Evolutionary conservation across 2,888 invertebrate genomes (phyloP).

Genomic region (Daptonema setosum): DNA sequence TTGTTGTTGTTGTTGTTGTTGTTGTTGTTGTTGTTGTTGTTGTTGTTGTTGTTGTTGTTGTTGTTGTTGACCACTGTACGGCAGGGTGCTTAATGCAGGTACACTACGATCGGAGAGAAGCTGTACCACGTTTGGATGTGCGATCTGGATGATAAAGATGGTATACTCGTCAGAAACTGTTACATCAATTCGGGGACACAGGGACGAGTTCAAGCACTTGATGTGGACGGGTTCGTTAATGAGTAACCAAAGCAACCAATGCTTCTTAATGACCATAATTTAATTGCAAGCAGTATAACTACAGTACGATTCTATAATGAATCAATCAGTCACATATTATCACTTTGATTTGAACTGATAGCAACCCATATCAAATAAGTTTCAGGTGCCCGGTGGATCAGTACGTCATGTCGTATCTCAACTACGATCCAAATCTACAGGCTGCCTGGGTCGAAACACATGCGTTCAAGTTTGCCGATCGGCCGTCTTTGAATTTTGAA

Average conservation of each 20-base stretch:
- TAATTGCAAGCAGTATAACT: background rate
- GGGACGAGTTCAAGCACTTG: background rate
- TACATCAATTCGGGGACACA: background rate
- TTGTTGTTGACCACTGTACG: too few species aligned
- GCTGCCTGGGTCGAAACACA: background rate
- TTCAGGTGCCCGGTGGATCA: background rate
- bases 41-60: too few species aligned
- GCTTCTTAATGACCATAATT: background rate
- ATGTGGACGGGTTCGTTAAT: background rate
- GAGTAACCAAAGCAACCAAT: background rate
- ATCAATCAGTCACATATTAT: too few species aligned
- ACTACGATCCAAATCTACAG: background rate
- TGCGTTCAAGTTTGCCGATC: slow-evolving; percentile 1
- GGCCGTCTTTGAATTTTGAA: background rate
- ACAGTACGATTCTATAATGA: background rate
- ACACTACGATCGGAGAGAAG: background rate
- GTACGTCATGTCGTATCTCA: background rate
- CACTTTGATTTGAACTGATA: too few species aligned
- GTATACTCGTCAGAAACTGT: background rate
- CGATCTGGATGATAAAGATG: background rate
- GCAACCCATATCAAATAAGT: background rate
- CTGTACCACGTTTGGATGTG: background rate
- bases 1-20: too few species aligned
- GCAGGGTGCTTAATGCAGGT: too few species aligned
- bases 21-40: too few species aligned